Evolutionary conservation across 1,140 invertebrate species (phyloP).

Genomic region (Heliconius hermathena): DNA sequence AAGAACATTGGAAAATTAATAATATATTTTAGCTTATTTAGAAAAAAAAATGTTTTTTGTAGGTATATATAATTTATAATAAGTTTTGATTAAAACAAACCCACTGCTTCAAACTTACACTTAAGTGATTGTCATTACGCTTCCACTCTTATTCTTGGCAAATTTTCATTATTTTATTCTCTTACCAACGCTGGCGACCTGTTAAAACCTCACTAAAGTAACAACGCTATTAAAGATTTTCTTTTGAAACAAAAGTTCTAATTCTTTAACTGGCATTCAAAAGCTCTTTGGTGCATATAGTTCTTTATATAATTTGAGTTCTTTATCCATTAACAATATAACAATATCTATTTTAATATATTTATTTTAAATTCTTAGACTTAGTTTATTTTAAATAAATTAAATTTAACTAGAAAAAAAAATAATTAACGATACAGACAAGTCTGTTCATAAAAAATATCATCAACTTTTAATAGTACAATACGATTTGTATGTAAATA

Average conservation of each 20-base stretch:
- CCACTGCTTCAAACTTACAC: constrained; percentile 14
- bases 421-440: too few species aligned
- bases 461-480: too few species aligned
- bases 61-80: too few species aligned
- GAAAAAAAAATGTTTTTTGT: neutral
- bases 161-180: constrained; percentile 28
- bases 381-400: too few species aligned
- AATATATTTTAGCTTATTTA: neutral
- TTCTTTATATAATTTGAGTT: neutral
- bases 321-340: too few species aligned
- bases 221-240: constrained; percentile 19
- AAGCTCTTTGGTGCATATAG: neutral
- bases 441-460: too few species aligned
- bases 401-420: too few species aligned
- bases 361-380: too few species aligned
- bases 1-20: neutral
- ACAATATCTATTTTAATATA: too few species aligned
- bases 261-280: neutral
- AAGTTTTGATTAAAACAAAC: neutral
- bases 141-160: constrained; percentile 9
- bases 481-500: too few species aligned
- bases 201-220: constrained; percentile 27
- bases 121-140: constrained; percentile 18
- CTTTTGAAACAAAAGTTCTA: neutral
- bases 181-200: constrained; percentile 20